Percentiles rank a stretch among this genome's conserved stretches.
phyloP scores from a whole-genome alignment of 2,113 vertebrate species.

The Acinonyx jubatus region DNA sequence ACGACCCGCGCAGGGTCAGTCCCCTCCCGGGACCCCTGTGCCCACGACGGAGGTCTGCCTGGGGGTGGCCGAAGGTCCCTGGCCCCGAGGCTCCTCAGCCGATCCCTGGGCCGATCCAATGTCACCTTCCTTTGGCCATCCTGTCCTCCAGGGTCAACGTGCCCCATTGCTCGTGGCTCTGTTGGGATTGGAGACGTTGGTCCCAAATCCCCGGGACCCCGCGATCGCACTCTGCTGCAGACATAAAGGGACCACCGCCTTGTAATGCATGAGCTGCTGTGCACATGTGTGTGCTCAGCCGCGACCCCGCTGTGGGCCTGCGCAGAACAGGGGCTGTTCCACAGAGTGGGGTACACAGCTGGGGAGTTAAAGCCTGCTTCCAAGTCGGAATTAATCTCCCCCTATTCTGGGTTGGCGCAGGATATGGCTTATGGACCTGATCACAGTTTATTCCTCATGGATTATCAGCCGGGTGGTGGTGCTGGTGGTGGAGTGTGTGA shows the following conservation, averaged over 20 bases:
- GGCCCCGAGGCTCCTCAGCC: not conserved
- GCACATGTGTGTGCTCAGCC: accelerated
- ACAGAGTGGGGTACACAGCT: accelerated
- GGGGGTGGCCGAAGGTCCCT: not conserved
- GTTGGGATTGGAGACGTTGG: accelerated
- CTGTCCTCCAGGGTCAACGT: too few relatives aligned
- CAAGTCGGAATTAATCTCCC: too few relatives aligned
- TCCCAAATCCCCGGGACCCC: not conserved
- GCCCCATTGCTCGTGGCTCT: not conserved
- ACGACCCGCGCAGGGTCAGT: accelerated
- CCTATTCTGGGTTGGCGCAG: not conserved
- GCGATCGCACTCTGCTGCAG: accelerated
- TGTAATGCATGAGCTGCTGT: accelerated
- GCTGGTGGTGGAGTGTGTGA: not conserved
- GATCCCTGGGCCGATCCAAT: too few relatives aligned
- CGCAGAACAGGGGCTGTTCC: accelerated
- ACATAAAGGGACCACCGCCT: not conserved
- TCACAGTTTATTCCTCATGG: accelerated
- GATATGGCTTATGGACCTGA: not conserved
- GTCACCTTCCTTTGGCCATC: accelerated
- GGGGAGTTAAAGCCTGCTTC: accelerated
- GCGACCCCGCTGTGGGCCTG: not conserved
- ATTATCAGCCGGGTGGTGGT: too few relatives aligned
- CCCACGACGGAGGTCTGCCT: accelerated
- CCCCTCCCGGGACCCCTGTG: not conserved